Percentiles rank a stretch among this genome's conserved stretches.
These are phyloP conservation scores for Elgaria multicarinata DNA, from an alignment of 2,113 vertebrate species.

Conservation along the genomic window DNA sequence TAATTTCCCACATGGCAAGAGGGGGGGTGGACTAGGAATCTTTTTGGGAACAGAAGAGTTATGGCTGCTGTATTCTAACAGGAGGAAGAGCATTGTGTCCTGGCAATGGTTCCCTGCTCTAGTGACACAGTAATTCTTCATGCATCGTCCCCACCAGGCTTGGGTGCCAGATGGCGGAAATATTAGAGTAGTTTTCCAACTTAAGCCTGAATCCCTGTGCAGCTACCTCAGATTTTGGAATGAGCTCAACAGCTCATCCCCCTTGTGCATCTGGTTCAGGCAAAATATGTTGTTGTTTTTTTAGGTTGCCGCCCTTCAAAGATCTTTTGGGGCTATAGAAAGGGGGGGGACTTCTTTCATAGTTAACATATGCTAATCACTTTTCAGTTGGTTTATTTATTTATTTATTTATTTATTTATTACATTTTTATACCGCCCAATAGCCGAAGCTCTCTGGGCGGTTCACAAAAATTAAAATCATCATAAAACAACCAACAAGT, in stretches of 20 bases:
- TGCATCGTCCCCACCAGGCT: neutral
- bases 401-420: too few relatives aligned
- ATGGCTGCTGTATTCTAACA: neutral
- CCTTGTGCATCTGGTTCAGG: neutral
- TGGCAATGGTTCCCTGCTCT: too few relatives aligned
- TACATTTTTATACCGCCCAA: too few relatives aligned
- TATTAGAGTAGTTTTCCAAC: neutral
- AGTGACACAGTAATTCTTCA: neutral
- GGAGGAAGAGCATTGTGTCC: neutral
- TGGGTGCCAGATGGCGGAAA: neutral
- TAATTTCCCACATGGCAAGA: neutral
- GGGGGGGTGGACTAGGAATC: neutral
- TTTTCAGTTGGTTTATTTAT: neutral
- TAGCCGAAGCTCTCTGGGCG: too few relatives aligned
- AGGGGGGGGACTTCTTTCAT: neutral
- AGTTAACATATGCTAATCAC: neutral
- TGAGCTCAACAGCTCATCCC: neutral
- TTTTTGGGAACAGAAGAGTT: neutral
- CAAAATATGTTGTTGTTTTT: neutral
- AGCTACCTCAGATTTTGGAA: neutral
- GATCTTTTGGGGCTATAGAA: neutral
- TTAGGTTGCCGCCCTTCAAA: neutral
- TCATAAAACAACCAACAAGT: too few relatives aligned
- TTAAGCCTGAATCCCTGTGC: neutral
- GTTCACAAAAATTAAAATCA: too few relatives aligned